phyloP scores from a whole-genome alignment of 2,797 vertebrate species.

The Sebastes minor region DNA sequence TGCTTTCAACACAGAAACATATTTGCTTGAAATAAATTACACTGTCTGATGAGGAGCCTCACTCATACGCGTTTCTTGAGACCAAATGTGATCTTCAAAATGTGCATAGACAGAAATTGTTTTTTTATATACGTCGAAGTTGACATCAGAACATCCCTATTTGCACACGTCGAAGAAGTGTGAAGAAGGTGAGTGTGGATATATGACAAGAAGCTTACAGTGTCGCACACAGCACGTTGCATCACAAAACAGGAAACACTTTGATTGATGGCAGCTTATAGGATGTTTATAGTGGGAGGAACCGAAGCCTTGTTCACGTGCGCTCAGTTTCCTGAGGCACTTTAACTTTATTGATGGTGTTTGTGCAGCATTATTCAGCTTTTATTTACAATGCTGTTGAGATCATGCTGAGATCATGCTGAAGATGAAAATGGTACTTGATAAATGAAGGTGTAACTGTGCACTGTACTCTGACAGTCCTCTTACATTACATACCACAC shows the following conservation, averaged over 20 bases:
- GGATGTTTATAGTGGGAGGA: conserved; percentile 57
- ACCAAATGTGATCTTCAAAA: conserved; percentile 47
- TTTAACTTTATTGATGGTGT: conserved; percentile 31
- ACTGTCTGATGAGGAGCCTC: conserved; percentile 64
- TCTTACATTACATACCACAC: conserved; percentile 28
- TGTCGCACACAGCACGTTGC: conserved; percentile 56
- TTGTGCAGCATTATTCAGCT: conserved; percentile 48
- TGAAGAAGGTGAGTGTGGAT: conserved; percentile 53
- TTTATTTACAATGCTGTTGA: conserved; percentile 63
- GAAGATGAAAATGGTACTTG: conserved; percentile 13
- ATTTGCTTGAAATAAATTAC: conserved; percentile 75
- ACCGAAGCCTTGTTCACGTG: conserved; percentile 45
- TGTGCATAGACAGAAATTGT: conserved; percentile 47
- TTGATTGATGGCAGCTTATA: conserved; percentile 44
- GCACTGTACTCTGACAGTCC: conserved; percentile 28
- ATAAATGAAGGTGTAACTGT: conserved; percentile 26
- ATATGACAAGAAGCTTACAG: conserved; percentile 59
- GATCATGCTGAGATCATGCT: conserved; percentile 18
- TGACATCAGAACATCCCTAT: conserved; percentile 37
- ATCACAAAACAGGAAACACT: conserved; percentile 62
- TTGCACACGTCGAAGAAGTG: conserved; percentile 45
- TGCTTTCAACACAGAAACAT: conserved; percentile 65
- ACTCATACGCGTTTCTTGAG: conserved; percentile 43
- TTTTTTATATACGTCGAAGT: conserved; percentile 22
- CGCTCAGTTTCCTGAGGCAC: conserved; percentile 51